phyloP scores from a whole-genome alignment of 2,888 invertebrate genomes.

The Noctua janthina region DNA sequence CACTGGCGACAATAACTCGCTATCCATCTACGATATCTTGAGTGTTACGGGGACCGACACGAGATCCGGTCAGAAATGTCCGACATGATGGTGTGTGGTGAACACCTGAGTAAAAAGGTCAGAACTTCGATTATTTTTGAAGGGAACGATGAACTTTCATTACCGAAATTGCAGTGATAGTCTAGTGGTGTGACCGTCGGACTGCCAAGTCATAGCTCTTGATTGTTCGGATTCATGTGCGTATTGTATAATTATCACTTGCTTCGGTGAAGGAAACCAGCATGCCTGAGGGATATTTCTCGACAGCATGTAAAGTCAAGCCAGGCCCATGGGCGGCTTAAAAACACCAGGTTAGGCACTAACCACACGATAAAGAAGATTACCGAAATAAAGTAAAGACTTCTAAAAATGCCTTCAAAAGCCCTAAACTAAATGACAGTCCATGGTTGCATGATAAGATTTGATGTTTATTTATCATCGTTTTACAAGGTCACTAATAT shows the following conservation, averaged over 20 bases:
- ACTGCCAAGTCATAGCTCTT: too few species aligned
- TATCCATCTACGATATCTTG: slow-evolving; percentile 24
- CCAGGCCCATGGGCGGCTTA: too few species aligned
- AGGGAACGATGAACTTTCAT: background rate
- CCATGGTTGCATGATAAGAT: background rate
- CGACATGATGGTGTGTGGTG: background rate
- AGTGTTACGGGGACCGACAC: background rate
- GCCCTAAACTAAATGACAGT: background rate
- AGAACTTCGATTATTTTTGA: background rate
- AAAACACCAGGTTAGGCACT: too few species aligned
- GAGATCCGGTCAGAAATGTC: slow-evolving; percentile 2
- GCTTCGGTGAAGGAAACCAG: too few species aligned
- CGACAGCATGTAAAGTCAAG: too few species aligned
- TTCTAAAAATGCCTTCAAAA: background rate
- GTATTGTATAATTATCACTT: too few species aligned
- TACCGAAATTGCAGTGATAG: too few species aligned
- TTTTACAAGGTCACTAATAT: background rate
- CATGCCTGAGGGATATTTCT: too few species aligned
- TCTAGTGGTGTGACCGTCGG: too few species aligned
- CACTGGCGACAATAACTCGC: slow-evolving; percentile 57
- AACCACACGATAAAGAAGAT: too few species aligned
- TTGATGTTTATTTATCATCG: background rate
- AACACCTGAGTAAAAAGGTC: background rate
- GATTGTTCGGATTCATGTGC: too few species aligned
- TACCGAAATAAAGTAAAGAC: background rate